phyloP scores from a whole-genome alignment of 2,797 vertebrate genomes.

The Catamblyrhynchus diadema region DNA sequence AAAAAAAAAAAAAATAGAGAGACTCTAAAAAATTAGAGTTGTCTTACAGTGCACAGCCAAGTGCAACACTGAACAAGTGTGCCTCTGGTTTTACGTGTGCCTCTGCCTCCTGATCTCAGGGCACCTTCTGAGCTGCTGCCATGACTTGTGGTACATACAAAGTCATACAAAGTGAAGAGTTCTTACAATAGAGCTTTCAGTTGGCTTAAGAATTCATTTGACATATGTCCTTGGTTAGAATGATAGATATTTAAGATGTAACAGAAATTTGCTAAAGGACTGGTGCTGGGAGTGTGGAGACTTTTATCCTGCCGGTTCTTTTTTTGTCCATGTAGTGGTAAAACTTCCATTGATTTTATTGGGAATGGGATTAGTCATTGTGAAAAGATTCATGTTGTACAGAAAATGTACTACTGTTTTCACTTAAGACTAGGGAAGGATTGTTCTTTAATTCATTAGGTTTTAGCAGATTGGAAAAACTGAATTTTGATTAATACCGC shows the following conservation, averaged over 20 bases:
- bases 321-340: not conserved
- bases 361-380: not conserved
- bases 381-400: not conserved
- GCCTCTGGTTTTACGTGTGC: not conserved
- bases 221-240: not conserved
- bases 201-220: not conserved
- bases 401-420: not conserved
- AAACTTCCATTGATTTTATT: not conserved
- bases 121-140: not conserved
- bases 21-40: not conserved
- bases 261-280: not conserved
- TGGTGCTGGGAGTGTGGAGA: not conserved
- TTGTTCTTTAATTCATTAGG: not conserved
- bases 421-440: not conserved
- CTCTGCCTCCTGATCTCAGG: not conserved
- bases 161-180: not conserved
- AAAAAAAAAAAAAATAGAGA: not conserved
- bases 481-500: not conserved
- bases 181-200: not conserved
- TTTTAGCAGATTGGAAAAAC: conserved; percentile 3
- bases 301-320: not conserved
- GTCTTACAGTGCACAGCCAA: not conserved
- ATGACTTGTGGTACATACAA: not conserved
- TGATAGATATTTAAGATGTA: not conserved
- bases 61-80: not conserved